A percentile compares a stretch with the other conserved stretches of the same genome.
Evolutionary conservation across 2,888 invertebrate genomes (phyloP).

Genomic region (Caenorhabditis macrosperma): DNA sequence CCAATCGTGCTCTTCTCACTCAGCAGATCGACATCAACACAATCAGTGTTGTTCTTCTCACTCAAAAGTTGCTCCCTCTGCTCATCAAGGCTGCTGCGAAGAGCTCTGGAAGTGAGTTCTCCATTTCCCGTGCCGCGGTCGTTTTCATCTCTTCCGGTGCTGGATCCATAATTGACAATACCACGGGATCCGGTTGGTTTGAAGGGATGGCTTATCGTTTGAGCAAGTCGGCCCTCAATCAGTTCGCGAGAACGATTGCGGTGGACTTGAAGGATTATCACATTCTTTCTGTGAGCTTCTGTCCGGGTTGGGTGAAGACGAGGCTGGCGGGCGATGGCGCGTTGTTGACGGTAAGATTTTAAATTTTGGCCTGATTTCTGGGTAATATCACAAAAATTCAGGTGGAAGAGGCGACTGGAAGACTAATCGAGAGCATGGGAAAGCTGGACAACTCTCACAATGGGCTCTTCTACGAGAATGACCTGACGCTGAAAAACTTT

Average conservation of each 20-base stretch:
- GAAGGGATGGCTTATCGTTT: constrained; percentile 39
- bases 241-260: constrained; percentile 62
- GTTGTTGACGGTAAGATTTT: constrained; percentile 49
- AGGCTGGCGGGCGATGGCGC: constrained; percentile 69
- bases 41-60: constrained; percentile 50
- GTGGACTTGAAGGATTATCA: constrained; percentile 45
- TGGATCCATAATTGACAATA: constrained; percentile 47
- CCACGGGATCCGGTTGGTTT: constrained; percentile 34
- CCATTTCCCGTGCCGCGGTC: constrained; percentile 51
- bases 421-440: too few relatives aligned
- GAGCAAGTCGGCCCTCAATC: constrained; percentile 67
- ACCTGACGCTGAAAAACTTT: too few relatives aligned
- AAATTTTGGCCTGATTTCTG: too few relatives aligned
- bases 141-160: constrained; percentile 54
- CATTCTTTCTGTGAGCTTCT: constrained; percentile 59
- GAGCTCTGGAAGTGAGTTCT: constrained; percentile 15
- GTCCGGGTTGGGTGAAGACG: constrained; percentile 73
- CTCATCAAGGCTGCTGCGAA: constrained; percentile 41
- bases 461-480: too few relatives aligned
- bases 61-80: constrained; percentile 60
- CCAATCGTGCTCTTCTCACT: constrained; percentile 83
- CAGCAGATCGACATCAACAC: constrained; percentile 87
- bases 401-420: too few relatives aligned
- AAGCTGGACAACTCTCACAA: too few relatives aligned
- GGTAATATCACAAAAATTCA: too few relatives aligned